Conservation (phyloP, 2,113 vertebrate genomes). For the Procavia capensis region DNA sequence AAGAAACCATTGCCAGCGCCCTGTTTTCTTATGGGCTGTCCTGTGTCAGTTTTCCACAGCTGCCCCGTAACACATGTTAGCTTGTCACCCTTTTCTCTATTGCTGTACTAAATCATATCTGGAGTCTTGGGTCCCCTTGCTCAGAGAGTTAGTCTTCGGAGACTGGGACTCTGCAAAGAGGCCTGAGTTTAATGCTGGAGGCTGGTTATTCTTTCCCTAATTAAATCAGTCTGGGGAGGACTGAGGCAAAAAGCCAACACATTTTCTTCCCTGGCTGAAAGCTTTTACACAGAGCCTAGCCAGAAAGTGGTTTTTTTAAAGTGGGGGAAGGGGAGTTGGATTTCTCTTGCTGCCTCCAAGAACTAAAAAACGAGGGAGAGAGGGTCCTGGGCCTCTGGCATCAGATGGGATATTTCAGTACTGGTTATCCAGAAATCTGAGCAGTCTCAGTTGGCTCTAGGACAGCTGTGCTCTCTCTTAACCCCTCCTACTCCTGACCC, state of each 20-base stretch:
- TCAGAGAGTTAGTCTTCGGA: not conserved
- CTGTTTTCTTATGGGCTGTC: not conserved
- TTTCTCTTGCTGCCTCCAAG: conserved; percentile 11
- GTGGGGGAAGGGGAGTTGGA: too few species aligned
- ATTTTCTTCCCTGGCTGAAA: conserved; percentile 5
- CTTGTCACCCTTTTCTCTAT: not conserved
- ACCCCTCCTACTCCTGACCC: not conserved
- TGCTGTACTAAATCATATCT: not conserved
- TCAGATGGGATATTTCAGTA: not conserved
- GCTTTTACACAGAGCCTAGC: conserved; percentile 13
- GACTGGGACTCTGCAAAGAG: not conserved
- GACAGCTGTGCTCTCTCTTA: fast-evolving
- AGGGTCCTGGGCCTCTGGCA: not conserved
- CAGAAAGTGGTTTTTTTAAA: not conserved
- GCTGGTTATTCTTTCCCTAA: not conserved
- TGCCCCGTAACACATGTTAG: too few species aligned
- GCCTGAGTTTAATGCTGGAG: not conserved
- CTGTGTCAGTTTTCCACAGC: not conserved
- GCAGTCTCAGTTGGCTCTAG: not conserved
- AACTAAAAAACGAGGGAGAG: not conserved
- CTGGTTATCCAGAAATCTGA: not conserved
- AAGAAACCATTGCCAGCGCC: not conserved
- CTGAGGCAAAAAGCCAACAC: not conserved
- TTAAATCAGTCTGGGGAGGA: not conserved
- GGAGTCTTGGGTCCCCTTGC: not conserved